Evolutionary conservation across 2,113 vertebrate species (phyloP).

Genomic region (Illadopsis cleaveri): DNA sequence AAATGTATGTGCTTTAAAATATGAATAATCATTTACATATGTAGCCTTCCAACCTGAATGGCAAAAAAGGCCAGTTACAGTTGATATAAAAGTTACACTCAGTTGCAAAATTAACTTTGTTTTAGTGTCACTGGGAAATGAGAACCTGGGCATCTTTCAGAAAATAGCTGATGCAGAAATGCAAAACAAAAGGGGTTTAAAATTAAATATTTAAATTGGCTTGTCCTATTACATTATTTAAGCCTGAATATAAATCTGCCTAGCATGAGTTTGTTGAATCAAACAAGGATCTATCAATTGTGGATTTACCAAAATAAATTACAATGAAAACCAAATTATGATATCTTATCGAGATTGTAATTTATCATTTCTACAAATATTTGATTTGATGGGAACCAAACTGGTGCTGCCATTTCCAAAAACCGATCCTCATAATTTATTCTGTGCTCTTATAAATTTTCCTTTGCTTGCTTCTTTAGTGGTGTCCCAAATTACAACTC

Average conservation of each 20-base stretch:
- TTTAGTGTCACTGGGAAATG: neutral
- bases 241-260: neutral
- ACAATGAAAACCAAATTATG: neutral
- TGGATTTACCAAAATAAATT: neutral
- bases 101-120: neutral
- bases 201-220: neutral
- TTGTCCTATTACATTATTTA: neutral
- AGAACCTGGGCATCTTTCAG: neutral
- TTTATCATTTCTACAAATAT: slow-evolving; percentile 19
- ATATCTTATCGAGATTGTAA: neutral
- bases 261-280: neutral
- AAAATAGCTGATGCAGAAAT: neutral
- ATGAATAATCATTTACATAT: neutral
- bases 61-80: neutral
- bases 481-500: slow-evolving; percentile 39
- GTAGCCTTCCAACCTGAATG: neutral
- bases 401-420: neutral
- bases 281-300: neutral
- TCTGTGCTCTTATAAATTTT: slow-evolving; percentile 23
- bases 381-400: slow-evolving; percentile 37
- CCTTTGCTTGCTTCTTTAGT: slow-evolving; percentile 47
- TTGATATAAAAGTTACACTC: neutral
- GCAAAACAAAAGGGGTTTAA: neutral
- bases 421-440: neutral
- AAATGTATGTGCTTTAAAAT: neutral